These are phyloP conservation scores for Pogonomyrmex barbatus DNA, from an alignment of 1,140 invertebrate genomes.

Conservation along the genomic window DNA sequence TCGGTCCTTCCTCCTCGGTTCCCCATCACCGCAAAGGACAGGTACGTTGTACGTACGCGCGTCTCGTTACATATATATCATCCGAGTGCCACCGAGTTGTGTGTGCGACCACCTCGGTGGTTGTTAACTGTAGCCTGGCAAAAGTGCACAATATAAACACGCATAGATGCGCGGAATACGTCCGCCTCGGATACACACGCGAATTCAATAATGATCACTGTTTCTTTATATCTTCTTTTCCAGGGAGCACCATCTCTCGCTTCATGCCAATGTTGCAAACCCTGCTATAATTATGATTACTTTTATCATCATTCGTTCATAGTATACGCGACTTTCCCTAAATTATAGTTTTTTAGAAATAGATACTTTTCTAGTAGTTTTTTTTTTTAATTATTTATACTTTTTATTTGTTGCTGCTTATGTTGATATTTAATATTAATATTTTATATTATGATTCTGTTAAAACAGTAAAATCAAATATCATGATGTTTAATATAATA, in stretches of 20 bases:
- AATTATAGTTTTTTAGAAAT: background rate
- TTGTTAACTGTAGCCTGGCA: conserved; percentile 45
- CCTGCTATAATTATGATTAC: conserved; percentile 7
- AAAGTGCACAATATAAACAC: conserved; percentile 31
- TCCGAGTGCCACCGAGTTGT: background rate
- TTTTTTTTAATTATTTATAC: background rate
- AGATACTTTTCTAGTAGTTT: background rate
- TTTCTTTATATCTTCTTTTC: conserved; percentile 30
- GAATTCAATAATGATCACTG: conserved; percentile 21
- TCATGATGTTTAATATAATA: too few relatives aligned
- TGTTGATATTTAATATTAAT: background rate
- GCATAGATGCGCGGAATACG: conserved; percentile 30
- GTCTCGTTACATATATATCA: conserved; percentile 47
- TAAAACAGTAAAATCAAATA: background rate
- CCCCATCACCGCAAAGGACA: background rate
- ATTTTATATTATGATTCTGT: background rate
- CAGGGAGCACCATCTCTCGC: background rate
- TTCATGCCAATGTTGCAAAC: conserved; percentile 15
- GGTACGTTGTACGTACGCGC: conserved; percentile 9
- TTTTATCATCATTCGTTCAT: background rate
- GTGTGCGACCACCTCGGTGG: conserved; percentile 45
- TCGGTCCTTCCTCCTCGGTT: background rate
- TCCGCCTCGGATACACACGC: conserved; percentile 4
- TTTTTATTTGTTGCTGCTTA: background rate
- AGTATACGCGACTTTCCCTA: background rate